Base-by-base conservation (phyloP, 2,797 vertebrate genomes). In the Alauda arvensis region DNA sequence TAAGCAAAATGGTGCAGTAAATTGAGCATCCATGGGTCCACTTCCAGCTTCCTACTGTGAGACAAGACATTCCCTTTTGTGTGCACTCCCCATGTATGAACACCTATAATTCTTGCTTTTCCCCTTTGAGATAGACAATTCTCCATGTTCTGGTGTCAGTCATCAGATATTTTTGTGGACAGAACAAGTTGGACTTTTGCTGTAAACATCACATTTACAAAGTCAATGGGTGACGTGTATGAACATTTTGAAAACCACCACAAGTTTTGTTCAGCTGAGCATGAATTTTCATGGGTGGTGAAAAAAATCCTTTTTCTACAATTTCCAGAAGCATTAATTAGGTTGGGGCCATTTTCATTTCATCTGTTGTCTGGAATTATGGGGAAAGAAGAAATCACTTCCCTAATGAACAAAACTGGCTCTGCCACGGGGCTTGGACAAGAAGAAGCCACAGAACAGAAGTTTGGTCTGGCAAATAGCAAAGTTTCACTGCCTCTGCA, bases 181-280 rank as follows among this genome's bases (percentile, higher is more conserved):
- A 56, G 26, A 52, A 9, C 7, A 61, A 67, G 19, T 1, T n/a
- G 46, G 12, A 16, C 46, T 31, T 42, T 43, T 81, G n/a, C 67
- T 81, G 56, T 39, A 88, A 79, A 42, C 8, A n/a, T 12, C 60
- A 33, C 11, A 18, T 10, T 87, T 34, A 25, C 15, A 48, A 13
- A 23, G 6, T 7, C n/a, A 43, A 45, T 59, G 23, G 17, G 12
- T 1, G 0, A n/a, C 9, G 4, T 18, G 4, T 18, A 18, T 5
- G 5, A n/a, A 23, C n/a, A 56, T 24, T 53, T 78, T 29, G 39
- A 24, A 70, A 77, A 55, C 26, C 8, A 42, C 21, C 25, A 15
- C 8, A 65, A 10, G 5, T 57, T 76, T 78, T 59, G 33, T 55
- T 6, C 65, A 83, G 33, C 8, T 65, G 49, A 77, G 33, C 23